Percentiles rank a stretch among this genome's conserved stretches.
phyloP scores from a whole-genome alignment of 2,888 invertebrate species.

The Drosophila prolongata region DNA sequence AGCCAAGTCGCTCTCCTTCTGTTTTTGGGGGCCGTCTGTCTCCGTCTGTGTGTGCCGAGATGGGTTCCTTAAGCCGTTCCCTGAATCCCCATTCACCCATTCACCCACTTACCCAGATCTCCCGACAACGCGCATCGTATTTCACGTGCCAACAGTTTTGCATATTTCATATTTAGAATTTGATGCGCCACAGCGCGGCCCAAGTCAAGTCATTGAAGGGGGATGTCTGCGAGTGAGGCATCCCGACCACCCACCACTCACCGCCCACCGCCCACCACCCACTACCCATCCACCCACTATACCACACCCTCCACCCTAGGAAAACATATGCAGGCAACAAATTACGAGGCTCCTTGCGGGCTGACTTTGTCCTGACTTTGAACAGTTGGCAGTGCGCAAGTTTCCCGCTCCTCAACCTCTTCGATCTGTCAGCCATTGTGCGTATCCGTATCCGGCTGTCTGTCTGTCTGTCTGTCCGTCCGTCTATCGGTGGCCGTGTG shows the following conservation, averaged over 20 bases:
- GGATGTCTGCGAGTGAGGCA: slow-evolving; percentile 19
- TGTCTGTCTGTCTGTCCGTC: not conserved
- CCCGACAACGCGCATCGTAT: slow-evolving; percentile 40
- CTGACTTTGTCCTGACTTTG: slow-evolving; percentile 31
- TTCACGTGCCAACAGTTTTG: slow-evolving; percentile 63
- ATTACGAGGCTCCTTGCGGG: slow-evolving; percentile 47
- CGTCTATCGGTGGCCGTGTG: too few species aligned
- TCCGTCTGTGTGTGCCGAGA: not conserved
- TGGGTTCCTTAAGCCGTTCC: slow-evolving; percentile 37
- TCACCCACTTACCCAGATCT: not conserved
- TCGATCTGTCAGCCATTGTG: slow-evolving; percentile 34
- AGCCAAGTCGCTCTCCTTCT: slow-evolving; percentile 2
- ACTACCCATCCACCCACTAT: not conserved
- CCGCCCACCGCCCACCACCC: not conserved
- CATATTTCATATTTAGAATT: slow-evolving; percentile 59
- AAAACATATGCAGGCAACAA: slow-evolving; percentile 48
- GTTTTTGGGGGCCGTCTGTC: not conserved
- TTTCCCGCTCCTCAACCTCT: slow-evolving; percentile 7
- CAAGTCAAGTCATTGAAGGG: slow-evolving; percentile 24
- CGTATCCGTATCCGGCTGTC: slow-evolving; percentile 14
- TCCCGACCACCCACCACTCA: not conserved
- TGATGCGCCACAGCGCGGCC: slow-evolving; percentile 37
- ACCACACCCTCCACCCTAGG: not conserved
- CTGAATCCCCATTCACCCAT: not conserved
- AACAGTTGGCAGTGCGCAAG: slow-evolving; percentile 11